Base-by-base conservation (phyloP, 2,888 invertebrate genomes). In the Erpobdella octoculata region DNA sequence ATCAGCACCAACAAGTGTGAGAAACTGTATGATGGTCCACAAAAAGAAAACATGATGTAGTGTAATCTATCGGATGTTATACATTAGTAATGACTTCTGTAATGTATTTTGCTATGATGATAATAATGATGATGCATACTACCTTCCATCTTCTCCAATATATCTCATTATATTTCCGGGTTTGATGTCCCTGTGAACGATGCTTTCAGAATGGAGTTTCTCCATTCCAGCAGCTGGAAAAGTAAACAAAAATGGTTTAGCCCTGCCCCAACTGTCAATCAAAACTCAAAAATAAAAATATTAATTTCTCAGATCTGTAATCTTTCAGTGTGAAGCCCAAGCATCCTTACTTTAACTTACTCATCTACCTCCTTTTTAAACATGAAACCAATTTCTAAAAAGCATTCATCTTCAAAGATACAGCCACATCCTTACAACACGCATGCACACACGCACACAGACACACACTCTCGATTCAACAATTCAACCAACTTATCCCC, bases 141-240 rank as follows among this genome's bases (percentile, higher is more conserved):
- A 83, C 83, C 80, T 81, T 62, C 92, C 94, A 86, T 95, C 94
- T 79, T 93, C 92, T 59, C 90, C 89, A 61, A 93, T 91, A 80
- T 91, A 95, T 83, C 94, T 92, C 91, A 96, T 93, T 31, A 96
- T 96, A 80, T 96, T 96, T 12, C 94, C 95, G 0, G 95, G 95
- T 80, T 96, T 96, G 36, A 96, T 86, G 83, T 96, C 95, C 74
- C 96, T 87, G 82, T 96, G 96, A 0, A 95, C 93, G 31, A 96
- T 85, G 82, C 91, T 93, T 80, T 93, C 92, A 79, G 94, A 93
- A 1, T 94, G 87, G 75, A 96, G 85, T 84, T 95, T 93, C 80
- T 93, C 93, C 92, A 95, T 93, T 9, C 95, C 95, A 18, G 91
- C 92, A 31, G 92, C 91, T 85, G 76, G n/a, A 58, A 48, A 25